These are phyloP conservation scores for Sialis lutaria DNA, from an alignment of 2,888 invertebrate genomes.

Conservation along the genomic window DNA sequence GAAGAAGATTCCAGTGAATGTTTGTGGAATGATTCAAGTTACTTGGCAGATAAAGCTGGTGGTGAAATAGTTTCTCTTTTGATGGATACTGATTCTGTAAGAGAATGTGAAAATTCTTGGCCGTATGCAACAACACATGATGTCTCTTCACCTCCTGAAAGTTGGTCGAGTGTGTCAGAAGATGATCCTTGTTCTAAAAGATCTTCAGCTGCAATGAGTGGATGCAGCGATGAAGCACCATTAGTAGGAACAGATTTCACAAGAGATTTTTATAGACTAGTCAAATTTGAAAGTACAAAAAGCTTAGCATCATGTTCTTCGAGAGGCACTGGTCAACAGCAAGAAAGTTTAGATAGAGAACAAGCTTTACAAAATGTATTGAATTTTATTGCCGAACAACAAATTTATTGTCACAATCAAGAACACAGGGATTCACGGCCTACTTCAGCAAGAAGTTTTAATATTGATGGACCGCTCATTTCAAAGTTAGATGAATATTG, in stretches of 20 bases:
- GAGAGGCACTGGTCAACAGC: constrained; percentile 38
- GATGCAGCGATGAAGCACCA: constrained; percentile 45
- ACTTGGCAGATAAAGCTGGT: constrained; percentile 46
- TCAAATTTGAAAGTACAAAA: constrained; percentile 66
- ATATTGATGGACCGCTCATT: constrained; percentile 36
- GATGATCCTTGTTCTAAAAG: constrained; percentile 44
- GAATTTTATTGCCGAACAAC: constrained; percentile 59
- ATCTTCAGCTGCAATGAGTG: constrained; percentile 50
- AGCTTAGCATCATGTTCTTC: constrained; percentile 60
- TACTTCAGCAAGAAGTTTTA: constrained; percentile 30
- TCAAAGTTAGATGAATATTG: constrained; percentile 19
- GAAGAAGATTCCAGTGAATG: constrained; percentile 59
- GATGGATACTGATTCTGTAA: constrained; percentile 30
- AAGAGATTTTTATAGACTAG: constrained; percentile 61
- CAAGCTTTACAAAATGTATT: constrained; percentile 54
- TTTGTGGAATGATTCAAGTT: constrained; percentile 58
- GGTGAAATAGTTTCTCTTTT: constrained; percentile 39
- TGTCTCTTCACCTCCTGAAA: constrained; percentile 37
- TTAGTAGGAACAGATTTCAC: constrained; percentile 58
- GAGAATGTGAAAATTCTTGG: constrained; percentile 41
- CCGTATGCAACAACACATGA: constrained; percentile 33
- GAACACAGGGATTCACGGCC: constrained; percentile 39
- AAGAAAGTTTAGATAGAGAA: constrained; percentile 41
- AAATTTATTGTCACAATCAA: constrained; percentile 45
- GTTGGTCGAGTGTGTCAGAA: constrained; percentile 38